These are phyloP conservation scores for Microcebus ravelobensis DNA, from an alignment of 2,113 vertebrate species.

Conservation along the genomic window DNA sequence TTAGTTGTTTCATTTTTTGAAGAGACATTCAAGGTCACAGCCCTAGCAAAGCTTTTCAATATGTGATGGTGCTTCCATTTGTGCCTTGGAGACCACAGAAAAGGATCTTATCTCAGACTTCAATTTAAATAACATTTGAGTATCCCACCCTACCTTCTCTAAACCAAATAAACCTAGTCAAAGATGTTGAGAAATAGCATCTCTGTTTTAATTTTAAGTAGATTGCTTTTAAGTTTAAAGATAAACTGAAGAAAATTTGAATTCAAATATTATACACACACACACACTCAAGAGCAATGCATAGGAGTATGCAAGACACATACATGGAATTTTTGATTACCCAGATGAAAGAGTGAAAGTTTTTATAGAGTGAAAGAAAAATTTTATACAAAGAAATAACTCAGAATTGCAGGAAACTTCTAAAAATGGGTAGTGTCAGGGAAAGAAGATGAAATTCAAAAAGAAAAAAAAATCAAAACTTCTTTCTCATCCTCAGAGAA, in stretches of 20 bases:
- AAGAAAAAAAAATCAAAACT: not conserved
- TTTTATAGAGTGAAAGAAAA: not conserved
- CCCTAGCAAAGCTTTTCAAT: not conserved
- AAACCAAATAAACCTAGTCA: not conserved
- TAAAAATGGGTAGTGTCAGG: not conserved
- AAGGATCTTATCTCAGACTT: conserved; percentile 37
- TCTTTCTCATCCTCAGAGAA: not conserved
- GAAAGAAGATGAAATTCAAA: not conserved
- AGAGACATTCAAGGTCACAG: conserved; percentile 53
- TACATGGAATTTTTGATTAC: not conserved
- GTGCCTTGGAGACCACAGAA: not conserved
- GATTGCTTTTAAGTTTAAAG: conserved; percentile 33
- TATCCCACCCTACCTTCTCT: not conserved
- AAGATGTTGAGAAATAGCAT: not conserved
- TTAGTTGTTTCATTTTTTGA: conserved; percentile 43
- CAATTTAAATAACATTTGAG: conserved; percentile 56
- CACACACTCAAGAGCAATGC: not conserved
- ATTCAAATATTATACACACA: not conserved
- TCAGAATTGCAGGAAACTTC: not conserved
- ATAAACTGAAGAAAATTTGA: conserved; percentile 2
- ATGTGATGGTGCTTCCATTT: conserved; percentile 40
- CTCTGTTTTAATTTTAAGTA: conserved; percentile 17
- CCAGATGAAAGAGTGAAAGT: not conserved
- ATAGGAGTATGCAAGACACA: not conserved
- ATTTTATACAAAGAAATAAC: not conserved